Percentiles rank a stretch among this genome's conserved stretches.
These are phyloP conservation scores for Acromyrmex heyeri DNA, from an alignment of 1,140 invertebrate species.

Conservation along the genomic window DNA sequence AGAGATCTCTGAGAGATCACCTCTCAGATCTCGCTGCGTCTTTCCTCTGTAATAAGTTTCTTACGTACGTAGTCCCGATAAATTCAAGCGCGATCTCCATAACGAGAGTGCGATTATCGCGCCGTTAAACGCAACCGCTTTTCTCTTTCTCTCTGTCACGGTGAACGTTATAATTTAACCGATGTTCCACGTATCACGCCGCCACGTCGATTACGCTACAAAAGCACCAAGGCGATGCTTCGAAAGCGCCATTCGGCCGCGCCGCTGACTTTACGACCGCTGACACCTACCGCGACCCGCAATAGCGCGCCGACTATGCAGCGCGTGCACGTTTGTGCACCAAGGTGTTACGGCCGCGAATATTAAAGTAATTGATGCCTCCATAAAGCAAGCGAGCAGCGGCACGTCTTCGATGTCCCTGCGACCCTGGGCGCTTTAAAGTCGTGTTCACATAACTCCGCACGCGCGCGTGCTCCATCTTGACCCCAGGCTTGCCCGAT, in stretches of 20 bases:
- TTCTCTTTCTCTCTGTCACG: conserved; percentile 55
- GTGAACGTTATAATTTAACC: conserved; percentile 80
- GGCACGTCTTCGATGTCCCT: conserved; percentile 75
- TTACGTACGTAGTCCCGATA: background rate
- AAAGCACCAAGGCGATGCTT: conserved; percentile 59
- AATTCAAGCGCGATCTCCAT: conserved; percentile 56
- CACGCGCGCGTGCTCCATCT: conserved; percentile 57
- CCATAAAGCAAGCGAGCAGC: conserved; percentile 79
- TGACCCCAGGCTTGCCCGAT: conserved; percentile 30
- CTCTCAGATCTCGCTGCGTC: background rate
- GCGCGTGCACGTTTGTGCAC: conserved; percentile 30
- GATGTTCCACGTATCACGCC: conserved; percentile 41
- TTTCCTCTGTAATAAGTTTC: background rate
- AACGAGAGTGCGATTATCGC: conserved; percentile 77
- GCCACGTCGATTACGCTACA: conserved; percentile 73
- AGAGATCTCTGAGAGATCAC: background rate
- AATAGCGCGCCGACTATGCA: conserved; percentile 43
- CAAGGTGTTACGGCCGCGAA: conserved; percentile 79
- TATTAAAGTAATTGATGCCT: conserved; percentile 84
- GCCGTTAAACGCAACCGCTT: conserved; percentile 76
- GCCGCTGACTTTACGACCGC: conserved; percentile 78
- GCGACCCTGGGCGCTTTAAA: conserved; percentile 59
- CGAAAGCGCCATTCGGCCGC: conserved; percentile 70
- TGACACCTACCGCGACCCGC: conserved; percentile 77
- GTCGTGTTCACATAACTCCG: conserved; percentile 64